These are phyloP conservation scores for Drosophila bocqueti DNA, from an alignment of 1,140 invertebrate species.

Conservation along the genomic window DNA sequence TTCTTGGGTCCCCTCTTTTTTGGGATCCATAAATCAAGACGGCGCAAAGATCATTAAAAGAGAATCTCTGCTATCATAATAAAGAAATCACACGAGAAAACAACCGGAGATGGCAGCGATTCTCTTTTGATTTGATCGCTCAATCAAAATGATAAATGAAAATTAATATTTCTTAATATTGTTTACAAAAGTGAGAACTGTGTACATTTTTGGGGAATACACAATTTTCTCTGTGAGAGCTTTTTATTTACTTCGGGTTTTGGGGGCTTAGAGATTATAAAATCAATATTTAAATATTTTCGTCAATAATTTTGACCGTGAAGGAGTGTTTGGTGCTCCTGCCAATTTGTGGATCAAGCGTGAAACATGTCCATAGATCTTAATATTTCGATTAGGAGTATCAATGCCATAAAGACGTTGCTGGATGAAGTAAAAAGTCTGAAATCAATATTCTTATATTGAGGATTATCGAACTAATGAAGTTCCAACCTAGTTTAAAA, in stretches of 20 bases:
- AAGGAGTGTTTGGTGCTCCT: no score
- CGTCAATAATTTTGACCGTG: no score
- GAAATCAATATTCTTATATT: no score
- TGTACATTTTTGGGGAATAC: constrained; percentile 54
- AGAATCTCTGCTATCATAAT: constrained; percentile 81
- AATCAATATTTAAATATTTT: not conserved
- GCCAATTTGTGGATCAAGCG: no score
- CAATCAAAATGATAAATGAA: constrained; percentile 85
- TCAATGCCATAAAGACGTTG: no score
- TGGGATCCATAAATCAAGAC: constrained; percentile 75
- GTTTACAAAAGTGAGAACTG: constrained; percentile 85
- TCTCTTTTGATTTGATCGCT: constrained; percentile 82
- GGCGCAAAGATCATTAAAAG: constrained; percentile 77
- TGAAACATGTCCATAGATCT: no score
- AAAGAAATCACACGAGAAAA: constrained; percentile 84
- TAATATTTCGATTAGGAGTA: no score
- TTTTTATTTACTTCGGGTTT: constrained; percentile 13
- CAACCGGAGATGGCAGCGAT: constrained; percentile 58
- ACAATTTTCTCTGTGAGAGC: constrained; percentile 6
- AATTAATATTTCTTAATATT: constrained; percentile 85
- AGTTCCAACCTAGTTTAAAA: no score
- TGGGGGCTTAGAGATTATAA: not conserved
- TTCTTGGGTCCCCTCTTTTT: constrained; percentile 15
- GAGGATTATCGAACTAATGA: no score
- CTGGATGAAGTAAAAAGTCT: no score